These are phyloP conservation scores for Macaria notata DNA, from an alignment of 2,888 invertebrate species.

Conservation along the genomic window DNA sequence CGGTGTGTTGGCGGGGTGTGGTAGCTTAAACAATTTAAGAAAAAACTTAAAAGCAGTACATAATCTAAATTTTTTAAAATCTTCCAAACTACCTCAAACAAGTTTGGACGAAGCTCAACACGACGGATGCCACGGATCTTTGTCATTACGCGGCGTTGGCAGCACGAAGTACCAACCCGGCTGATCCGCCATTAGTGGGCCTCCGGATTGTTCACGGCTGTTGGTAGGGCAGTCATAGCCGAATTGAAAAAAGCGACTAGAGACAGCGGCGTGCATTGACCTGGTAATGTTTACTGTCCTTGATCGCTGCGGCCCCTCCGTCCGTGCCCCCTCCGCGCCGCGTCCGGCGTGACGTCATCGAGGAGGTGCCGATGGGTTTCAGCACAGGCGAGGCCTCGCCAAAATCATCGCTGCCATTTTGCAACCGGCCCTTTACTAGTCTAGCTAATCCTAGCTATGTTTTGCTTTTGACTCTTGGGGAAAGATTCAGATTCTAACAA, in stretches of 20 bases:
- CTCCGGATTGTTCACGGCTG: conserved; percentile 50
- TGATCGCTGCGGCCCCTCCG: conserved; percentile 44
- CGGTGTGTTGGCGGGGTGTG: no score
- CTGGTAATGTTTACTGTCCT: conserved; percentile 80
- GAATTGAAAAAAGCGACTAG: conserved; percentile 60
- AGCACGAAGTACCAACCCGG: conserved; percentile 3
- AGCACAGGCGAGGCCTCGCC: conserved; percentile 49
- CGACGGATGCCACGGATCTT: conserved; percentile 30
- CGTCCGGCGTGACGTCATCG: conserved; percentile 69
- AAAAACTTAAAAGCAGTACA: no score
- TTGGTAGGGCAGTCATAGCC: conserved; percentile 64
- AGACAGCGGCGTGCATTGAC: conserved; percentile 75
- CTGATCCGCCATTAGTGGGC: conserved; percentile 46
- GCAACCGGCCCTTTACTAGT: no score
- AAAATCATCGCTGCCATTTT: conserved; percentile 1
- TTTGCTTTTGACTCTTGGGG: no score
- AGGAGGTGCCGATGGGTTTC: conserved; percentile 79
- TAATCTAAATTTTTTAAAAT: no score
- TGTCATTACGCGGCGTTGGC: conserved; percentile 22
- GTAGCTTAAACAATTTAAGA: no score
- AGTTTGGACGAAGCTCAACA: conserved; percentile 9
- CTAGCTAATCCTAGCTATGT: no score
- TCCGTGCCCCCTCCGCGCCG: conserved; percentile 18
- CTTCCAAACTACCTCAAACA: no score
- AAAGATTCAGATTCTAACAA: no score